Evolutionary conservation across 2,797 vertebrate genomes (phyloP).

Genomic region (Sitta carolinensis): DNA sequence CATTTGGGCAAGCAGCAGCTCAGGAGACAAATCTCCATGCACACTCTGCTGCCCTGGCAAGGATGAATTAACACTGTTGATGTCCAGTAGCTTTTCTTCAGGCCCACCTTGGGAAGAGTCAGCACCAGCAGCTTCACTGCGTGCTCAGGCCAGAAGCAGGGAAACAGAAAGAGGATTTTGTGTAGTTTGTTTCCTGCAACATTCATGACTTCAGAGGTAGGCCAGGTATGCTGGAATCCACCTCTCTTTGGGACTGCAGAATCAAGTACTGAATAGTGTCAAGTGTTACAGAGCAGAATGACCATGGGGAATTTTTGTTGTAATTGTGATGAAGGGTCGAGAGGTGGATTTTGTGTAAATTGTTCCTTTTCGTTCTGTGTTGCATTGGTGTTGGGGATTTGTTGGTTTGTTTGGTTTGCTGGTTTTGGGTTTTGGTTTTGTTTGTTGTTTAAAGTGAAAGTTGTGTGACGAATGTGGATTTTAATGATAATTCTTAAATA

Average conservation of each 20-base stretch:
- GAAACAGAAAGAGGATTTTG: background rate
- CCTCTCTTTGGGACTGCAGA: background rate
- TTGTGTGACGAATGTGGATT: background rate
- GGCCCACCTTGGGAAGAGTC: background rate
- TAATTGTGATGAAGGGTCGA: background rate
- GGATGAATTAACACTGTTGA: background rate
- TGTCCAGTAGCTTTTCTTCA: background rate
- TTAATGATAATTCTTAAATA: background rate
- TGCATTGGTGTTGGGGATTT: background rate
- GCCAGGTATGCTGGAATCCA: background rate
- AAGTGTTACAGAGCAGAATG: background rate
- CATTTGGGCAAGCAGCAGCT: background rate
- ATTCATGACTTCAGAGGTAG: background rate
- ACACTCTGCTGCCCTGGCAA: rapidly evolving
- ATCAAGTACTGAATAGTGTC: too few species aligned
- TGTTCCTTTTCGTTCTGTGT: background rate
- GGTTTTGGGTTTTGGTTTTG: background rate
- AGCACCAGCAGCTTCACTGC: background rate
- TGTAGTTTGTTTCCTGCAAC: background rate
- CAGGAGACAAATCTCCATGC: background rate
- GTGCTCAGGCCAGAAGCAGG: background rate
- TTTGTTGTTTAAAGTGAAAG: background rate
- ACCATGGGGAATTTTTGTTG: background rate
- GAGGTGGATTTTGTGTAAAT: background rate
- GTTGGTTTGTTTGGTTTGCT: background rate